These are phyloP conservation scores for Acromyrmex charruanus DNA, from an alignment of 1,140 invertebrate genomes.

Conservation along the genomic window DNA sequence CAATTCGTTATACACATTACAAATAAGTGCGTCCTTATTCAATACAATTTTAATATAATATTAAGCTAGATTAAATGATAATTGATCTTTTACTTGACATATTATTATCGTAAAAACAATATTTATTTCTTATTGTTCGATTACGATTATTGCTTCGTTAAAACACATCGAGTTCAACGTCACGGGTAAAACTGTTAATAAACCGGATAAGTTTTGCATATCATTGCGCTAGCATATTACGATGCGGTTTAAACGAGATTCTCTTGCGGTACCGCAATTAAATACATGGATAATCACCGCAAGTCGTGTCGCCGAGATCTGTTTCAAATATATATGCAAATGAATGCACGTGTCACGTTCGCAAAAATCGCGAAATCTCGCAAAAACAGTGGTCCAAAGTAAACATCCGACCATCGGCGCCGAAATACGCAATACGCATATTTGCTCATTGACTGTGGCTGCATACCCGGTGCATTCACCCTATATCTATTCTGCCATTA, in stretches of 20 bases:
- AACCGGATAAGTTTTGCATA: background rate
- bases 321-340: background rate
- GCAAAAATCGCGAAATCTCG: background rate
- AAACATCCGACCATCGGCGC: conserved; percentile 8
- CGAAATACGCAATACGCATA: conserved; percentile 9
- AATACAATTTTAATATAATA: background rate
- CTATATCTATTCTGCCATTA: conserved; percentile 72
- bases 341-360: too few species aligned
- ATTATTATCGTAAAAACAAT: background rate
- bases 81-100: background rate
- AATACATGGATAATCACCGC: background rate
- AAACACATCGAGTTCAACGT: background rate
- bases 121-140: background rate
- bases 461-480: conserved; percentile 57
- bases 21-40: background rate
- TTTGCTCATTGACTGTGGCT: conserved; percentile 6
- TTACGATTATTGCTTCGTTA: background rate
- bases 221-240: background rate
- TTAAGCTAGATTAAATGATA: background rate
- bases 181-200: background rate
- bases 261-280: background rate
- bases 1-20: background rate
- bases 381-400: background rate
- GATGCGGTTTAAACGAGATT: conserved; percentile 13
- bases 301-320: background rate